Percentiles rank a stretch among this genome's conserved stretches.
Conservation (phyloP, 2,888 invertebrate genomes). For the Pseudeuparius sepicola region DNA sequence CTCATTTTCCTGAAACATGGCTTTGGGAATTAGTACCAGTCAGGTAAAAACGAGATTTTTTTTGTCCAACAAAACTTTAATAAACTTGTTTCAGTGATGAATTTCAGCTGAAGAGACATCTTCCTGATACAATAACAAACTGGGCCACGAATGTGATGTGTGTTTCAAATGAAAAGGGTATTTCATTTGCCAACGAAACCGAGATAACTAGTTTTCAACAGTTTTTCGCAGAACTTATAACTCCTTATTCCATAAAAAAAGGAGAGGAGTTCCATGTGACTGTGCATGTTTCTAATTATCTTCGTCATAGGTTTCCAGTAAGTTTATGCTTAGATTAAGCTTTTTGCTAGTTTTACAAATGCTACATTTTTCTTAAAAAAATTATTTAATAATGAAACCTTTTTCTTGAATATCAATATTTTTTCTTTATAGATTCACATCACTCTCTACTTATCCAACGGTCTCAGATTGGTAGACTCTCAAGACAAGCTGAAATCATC, state of each 20-base stretch:
- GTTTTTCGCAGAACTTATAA: conserved; percentile 62
- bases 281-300: conserved; percentile 63
- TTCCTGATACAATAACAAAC: conserved; percentile 53
- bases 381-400: no score
- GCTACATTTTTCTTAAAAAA: no score
- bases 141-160: conserved; percentile 51
- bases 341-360: conserved; percentile 1
- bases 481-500: conserved; percentile 26
- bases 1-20: conserved; percentile 54
- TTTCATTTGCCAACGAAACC: conserved; percentile 30
- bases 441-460: conserved; percentile 29
- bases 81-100: conserved; percentile 17
- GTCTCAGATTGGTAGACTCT: conserved; percentile 27
- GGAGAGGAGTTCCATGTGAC: conserved; percentile 55
- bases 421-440: conserved; percentile 15
- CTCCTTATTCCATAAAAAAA: conserved; percentile 55
- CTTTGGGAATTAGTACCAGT: conserved; percentile 50
- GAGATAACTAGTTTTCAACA: conserved; percentile 52
- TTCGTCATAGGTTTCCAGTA: conserved; percentile 58
- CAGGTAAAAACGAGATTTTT: conserved; percentile 31
- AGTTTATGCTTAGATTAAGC: conserved; percentile 30
- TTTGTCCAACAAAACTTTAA: background rate
- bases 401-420: conserved; percentile 4
- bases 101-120: conserved; percentile 27
- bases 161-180: conserved; percentile 38